Conservation (phyloP, 2,113 vertebrate genomes). For the Carassius auratus region DNA sequence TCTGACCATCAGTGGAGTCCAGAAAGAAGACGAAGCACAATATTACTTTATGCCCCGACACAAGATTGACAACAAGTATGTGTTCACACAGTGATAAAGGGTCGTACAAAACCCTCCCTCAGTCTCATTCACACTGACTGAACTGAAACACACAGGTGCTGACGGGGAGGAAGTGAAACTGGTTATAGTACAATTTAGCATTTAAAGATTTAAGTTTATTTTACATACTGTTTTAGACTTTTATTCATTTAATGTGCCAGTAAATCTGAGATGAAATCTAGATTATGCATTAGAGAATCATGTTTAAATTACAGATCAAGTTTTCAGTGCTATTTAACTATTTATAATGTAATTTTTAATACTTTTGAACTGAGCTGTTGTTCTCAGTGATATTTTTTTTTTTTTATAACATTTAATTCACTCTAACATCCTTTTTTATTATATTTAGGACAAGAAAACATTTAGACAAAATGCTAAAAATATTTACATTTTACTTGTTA, state of each 20-base stretch:
- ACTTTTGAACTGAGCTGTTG: neutral
- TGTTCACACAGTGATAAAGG: conserved; percentile 7
- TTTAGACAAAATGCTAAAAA: neutral
- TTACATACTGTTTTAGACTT: neutral
- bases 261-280: neutral
- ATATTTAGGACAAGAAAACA: neutral
- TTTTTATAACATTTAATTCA: neutral
- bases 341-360: neutral
- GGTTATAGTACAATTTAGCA: neutral
- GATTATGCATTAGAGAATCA: neutral
- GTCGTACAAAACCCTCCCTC: neutral
- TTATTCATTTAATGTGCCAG: neutral
- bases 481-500: neutral
- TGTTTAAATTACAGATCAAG: neutral
- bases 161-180: neutral
- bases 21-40: conserved; percentile 10
- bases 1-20: conserved; percentile 16
- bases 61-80: conserved; percentile 10
- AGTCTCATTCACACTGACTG: neutral
- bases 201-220: neutral
- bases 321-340: neutral
- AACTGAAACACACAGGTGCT: conserved; percentile 1
- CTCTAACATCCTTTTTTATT: neutral
- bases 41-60: neutral
- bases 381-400: neutral